phyloP scores from a whole-genome alignment of 2,113 vertebrate species.

The Cervus canadensis region DNA sequence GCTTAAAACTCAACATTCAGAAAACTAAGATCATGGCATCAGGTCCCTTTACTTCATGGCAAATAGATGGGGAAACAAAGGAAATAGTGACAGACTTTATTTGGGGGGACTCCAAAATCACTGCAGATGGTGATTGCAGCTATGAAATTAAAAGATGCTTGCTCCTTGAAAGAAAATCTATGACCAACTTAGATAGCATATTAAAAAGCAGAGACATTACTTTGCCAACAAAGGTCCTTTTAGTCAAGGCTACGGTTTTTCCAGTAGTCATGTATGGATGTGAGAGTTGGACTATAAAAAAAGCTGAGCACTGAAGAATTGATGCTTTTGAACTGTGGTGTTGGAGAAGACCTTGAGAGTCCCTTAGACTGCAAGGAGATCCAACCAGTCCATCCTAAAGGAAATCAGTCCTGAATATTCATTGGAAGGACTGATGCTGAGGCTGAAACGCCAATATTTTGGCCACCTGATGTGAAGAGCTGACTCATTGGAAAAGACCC shows the following conservation, averaged over 20 bases:
- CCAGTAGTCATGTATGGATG: background rate
- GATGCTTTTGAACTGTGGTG: background rate
- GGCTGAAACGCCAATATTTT: background rate
- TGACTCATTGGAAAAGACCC: background rate
- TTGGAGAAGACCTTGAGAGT: background rate
- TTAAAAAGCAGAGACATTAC: background rate
- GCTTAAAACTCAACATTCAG: background rate
- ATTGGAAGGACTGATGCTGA: background rate
- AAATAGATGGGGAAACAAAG: background rate
- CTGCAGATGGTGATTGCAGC: background rate
- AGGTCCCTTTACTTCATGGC: background rate
- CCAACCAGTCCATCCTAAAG: background rate
- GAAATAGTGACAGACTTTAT: background rate
- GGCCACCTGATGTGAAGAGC: background rate
- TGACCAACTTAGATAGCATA: background rate
- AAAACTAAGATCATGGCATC: background rate
- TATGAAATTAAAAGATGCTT: background rate
- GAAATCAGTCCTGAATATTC: background rate
- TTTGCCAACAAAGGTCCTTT: background rate
- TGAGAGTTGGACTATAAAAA: background rate
- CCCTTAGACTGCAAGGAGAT: background rate
- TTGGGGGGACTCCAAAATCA: background rate
- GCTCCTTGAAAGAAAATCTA: background rate
- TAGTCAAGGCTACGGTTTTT: background rate
- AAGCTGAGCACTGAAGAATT: fast-evolving